Conservation (phyloP, 2,113 vertebrate species). For the Eclectus roratus region DNA sequence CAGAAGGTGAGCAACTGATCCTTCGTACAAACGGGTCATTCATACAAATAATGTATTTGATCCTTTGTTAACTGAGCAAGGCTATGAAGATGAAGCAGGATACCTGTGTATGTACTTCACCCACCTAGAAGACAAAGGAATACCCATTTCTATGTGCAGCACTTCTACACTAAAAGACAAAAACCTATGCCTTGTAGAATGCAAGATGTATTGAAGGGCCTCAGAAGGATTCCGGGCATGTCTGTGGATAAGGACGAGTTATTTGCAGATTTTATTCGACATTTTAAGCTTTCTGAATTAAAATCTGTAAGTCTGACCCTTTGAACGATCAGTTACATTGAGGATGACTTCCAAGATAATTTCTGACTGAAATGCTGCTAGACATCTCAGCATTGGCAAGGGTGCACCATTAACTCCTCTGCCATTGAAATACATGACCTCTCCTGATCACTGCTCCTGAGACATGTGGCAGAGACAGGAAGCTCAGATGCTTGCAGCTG, state of each 20-base stretch:
- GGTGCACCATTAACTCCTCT: background rate
- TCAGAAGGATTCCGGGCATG: background rate
- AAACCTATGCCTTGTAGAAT: background rate
- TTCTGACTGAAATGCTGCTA: background rate
- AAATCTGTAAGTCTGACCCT: background rate
- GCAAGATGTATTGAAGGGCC: background rate
- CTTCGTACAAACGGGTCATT: background rate
- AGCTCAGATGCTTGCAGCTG: background rate
- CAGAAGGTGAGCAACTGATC: background rate
- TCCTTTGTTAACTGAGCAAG: background rate
- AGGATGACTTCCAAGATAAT: background rate
- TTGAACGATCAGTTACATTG: background rate
- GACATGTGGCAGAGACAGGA: background rate
- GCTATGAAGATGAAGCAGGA: background rate
- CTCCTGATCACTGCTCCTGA: background rate
- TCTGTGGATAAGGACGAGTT: background rate
- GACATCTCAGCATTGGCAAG: background rate
- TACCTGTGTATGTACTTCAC: background rate
- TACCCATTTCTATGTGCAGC: accelerated
- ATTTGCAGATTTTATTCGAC: background rate
- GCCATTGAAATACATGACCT: background rate
- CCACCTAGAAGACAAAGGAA: background rate
- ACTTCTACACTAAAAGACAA: background rate
- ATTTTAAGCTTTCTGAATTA: background rate
- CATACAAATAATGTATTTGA: background rate